These are phyloP conservation scores for Carcina quercana DNA, from an alignment of 2,888 invertebrate genomes.

Conservation along the genomic window DNA sequence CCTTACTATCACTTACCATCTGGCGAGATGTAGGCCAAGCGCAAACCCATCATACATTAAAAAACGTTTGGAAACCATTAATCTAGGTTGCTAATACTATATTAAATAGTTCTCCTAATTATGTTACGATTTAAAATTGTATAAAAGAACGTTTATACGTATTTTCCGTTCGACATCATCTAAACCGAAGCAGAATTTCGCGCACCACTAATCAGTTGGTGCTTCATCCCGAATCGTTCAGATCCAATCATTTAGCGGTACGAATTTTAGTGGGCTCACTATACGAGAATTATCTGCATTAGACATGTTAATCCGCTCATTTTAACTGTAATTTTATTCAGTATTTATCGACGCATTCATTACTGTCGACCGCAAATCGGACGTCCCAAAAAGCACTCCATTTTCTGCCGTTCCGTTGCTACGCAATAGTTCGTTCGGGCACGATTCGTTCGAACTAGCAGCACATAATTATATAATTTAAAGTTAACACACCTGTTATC, in stretches of 20 bases:
- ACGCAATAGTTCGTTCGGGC: slow-evolving; percentile 4
- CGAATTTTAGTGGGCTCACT: slow-evolving; percentile 53
- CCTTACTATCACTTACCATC: no score
- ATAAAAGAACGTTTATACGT: no score
- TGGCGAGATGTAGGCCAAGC: no score
- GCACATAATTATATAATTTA: slow-evolving; percentile 5
- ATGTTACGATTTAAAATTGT: no score
- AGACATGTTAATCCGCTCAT: slow-evolving; percentile 75
- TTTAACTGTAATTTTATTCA: slow-evolving; percentile 75
- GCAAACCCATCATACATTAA: no score
- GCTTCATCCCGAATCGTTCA: slow-evolving; percentile 23
- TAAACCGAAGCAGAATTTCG: slow-evolving; percentile 21
- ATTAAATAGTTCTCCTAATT: no score
- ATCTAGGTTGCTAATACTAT: no score
- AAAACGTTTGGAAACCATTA: no score
- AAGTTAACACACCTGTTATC: slow-evolving; percentile 2
- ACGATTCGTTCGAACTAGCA: slow-evolving; percentile 3
- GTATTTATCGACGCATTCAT: slow-evolving; percentile 75
- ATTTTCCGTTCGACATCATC: no score
- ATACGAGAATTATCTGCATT: slow-evolving; percentile 71
- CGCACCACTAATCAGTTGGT: no score
- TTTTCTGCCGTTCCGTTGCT: slow-evolving; percentile 49
- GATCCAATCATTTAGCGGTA: slow-evolving; percentile 60
- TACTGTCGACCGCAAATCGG: slow-evolving; percentile 70
- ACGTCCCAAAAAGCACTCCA: slow-evolving; percentile 69